Base-by-base conservation (phyloP, 2,888 invertebrate species). In the Resseliella maxima region DNA sequence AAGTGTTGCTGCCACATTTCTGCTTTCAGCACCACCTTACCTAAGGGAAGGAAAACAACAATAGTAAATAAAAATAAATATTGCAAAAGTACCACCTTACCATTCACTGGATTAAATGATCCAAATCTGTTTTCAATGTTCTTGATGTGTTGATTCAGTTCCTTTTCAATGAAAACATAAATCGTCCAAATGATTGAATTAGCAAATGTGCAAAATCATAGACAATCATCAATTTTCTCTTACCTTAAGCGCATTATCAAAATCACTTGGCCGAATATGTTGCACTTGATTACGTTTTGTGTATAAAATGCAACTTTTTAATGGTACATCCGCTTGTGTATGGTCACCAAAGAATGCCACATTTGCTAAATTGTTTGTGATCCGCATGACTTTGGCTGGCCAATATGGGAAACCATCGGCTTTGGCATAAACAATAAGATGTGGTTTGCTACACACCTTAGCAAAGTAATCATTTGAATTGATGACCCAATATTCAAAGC, bases 311-410 rank as follows among this genome's bases (percentile, higher is more conserved):
- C 83, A 83, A n/a, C 38, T 38, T 21, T 1, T 38, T 1, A n/a
- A 38, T 12, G 83, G 24, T 8, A 83, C 83, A n/a, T 36, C 38
- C 5, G 21, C 83, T 27, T 38, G 38, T n/a, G 38, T 85, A 38
- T 85, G 85, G 31, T 85, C 85, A 1, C 85, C 85, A 50, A 85
- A 85, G 31, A 85, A 85, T 21, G 0, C 41, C 2, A 85, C 85
- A 35, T 31, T 27, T 0, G 24, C 46, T 21, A 35, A 46, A 12
- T 27, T 18, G 21, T 24, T 21, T 1, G 1, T 27, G 46, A 38
- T 46, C 6, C 27, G 18, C 85, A 85, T 85, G 15, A 85, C 5
- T 21, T 85, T 85, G 0, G 27, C 46, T 12, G 85, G 85, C 46
- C 46, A 46, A 21, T 85, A 85, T 2, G 24, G 24, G 12, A n/a